Percentiles rank a stretch among this genome's conserved stretches.
phyloP scores from a whole-genome alignment of 1,140 invertebrate species.

The Sinonovacula constricta region DNA sequence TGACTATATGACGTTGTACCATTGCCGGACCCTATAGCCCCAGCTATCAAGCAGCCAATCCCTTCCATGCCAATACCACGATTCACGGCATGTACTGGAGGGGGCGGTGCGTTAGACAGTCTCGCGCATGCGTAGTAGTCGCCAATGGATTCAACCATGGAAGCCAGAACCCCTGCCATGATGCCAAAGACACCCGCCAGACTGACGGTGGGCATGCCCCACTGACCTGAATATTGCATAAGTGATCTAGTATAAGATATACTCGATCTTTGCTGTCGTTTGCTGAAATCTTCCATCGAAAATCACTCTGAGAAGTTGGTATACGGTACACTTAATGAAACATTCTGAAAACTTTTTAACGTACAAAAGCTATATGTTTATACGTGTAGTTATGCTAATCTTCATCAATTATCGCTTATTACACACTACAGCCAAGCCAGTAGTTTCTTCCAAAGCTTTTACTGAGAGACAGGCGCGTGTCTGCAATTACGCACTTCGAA shows the following conservation, averaged over 20 bases:
- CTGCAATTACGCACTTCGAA: too few species aligned
- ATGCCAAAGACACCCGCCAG: slow-evolving; percentile 70
- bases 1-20: slow-evolving; percentile 91
- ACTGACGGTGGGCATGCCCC: slow-evolving; percentile 73
- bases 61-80: slow-evolving; percentile 92
- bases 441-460: too few species aligned
- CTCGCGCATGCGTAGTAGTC: too few species aligned
- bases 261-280: neutral
- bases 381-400: too few species aligned
- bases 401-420: too few species aligned
- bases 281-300: neutral
- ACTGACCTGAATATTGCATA: slow-evolving; percentile 64
- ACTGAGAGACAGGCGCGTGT: too few species aligned
- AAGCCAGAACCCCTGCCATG: slow-evolving; percentile 70
- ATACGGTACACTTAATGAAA: neutral
- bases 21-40: slow-evolving; percentile 89
- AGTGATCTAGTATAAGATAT: neutral
- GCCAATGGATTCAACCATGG: slow-evolving; percentile 75
- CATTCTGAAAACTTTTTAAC: neutral
- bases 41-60: slow-evolving; percentile 89
- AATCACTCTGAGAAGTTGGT: neutral
- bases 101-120: slow-evolving; percentile 87
- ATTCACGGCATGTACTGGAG: slow-evolving; percentile 88
- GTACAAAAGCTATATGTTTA: neutral
- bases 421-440: too few species aligned